Base-by-base conservation (phyloP, 1,140 invertebrate genomes). In the Gonatopus flavifemur region DNA sequence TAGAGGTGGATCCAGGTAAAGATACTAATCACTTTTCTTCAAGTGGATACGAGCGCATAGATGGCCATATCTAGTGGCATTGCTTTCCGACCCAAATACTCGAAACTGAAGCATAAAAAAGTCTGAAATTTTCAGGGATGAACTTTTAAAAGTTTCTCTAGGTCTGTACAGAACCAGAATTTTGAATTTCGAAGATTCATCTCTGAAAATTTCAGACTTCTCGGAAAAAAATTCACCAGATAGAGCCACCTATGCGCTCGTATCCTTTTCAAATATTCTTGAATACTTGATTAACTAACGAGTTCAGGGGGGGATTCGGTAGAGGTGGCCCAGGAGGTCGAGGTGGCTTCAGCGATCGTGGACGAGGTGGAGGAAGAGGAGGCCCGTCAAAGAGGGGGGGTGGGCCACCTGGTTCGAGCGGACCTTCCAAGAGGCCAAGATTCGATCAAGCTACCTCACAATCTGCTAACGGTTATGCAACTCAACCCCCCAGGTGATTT, bases 391-490 rank as follows among this genome's bases (percentile, higher is more conserved):
- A 78, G 52, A 69, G 75, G n/a, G 74, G 73, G 9, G 72, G 72
- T n/a, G 72, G 72, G 5, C 74, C 74, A 43, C 72, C 69, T 1
- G 73, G 73, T 9, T 66, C 72, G 1, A 69, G 68, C 31, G 76
- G 76, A 33, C 76, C 76, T 12, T 72, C 72, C 0, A 78, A 78
- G 21, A 69, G 76, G 46, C 74, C 75, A 1, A 66, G 76, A 56
- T 78, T 76, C 22, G 76, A 78, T 49, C 67, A 70, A 13, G 63
- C 72, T 2, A 60, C 69, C 30, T 58, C 66, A 18, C 75, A 76
- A 13, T 59, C 75, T 4, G 59, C 70, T 18, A 78, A 78, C 46
- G 76, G 76, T n/a, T 78, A 77, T 46, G 62, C 69, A 18, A 62
- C 74, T 40, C 75, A 74, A 57, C 49, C 69, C 18, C 39, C 64